phyloP scores from a whole-genome alignment of 2,113 vertebrate species.

The Mola mola region DNA sequence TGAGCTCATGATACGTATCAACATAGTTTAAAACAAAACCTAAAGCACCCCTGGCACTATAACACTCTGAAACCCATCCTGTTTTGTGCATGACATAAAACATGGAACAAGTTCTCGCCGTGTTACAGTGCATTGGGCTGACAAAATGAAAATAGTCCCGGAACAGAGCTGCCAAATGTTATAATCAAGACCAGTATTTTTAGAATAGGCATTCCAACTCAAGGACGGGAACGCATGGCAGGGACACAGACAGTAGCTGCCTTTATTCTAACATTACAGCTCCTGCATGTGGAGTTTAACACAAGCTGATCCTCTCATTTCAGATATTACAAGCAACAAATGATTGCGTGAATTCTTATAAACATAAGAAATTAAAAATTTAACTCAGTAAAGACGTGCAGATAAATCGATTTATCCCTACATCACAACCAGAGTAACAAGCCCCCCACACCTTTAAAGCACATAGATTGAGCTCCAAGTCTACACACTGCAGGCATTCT shows the following conservation, averaged over 20 bases:
- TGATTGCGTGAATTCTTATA: too few relatives aligned
- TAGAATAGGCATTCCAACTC: conserved; percentile 46
- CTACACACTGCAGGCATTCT: conserved; percentile 17
- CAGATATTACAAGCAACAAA: too few relatives aligned
- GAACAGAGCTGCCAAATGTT: conserved; percentile 54
- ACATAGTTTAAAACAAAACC: neutral
- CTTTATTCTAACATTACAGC: neutral
- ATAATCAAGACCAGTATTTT: conserved; percentile 64
- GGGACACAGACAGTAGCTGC: conserved; percentile 20
- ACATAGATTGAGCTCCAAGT: conserved; percentile 22
- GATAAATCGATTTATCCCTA: too few relatives aligned
- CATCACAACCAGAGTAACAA: too few relatives aligned
- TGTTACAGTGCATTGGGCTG: conserved; percentile 18
- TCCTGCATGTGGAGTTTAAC: neutral
- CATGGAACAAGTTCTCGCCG: conserved; percentile 6
- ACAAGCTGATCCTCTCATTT: too few relatives aligned
- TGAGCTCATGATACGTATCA: neutral
- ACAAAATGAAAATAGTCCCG: conserved; percentile 40
- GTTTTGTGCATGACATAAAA: neutral
- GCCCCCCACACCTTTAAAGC: conserved; percentile 4
- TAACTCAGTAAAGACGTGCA: too few relatives aligned
- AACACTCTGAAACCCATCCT: too few relatives aligned
- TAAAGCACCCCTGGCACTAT: neutral
- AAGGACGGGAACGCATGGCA: conserved; percentile 28
- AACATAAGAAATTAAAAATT: too few relatives aligned